phyloP scores from a whole-genome alignment of 35 echinoderm and acorn worm species.

The Strongylocentrotus purpuratus region DNA sequence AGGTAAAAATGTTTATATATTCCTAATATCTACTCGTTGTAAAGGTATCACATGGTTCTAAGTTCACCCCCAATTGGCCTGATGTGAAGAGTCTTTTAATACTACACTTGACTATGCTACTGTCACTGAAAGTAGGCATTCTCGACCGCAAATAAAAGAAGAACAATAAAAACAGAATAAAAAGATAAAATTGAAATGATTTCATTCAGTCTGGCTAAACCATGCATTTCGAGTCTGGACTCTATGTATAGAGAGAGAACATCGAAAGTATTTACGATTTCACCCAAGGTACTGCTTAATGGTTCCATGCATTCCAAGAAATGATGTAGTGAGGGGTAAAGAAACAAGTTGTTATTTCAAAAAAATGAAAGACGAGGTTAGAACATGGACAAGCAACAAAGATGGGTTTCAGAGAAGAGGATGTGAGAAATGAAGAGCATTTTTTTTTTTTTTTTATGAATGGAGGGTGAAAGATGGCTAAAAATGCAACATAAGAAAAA shows the following conservation, averaged over 20 bases:
- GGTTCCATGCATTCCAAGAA: slow-evolving; percentile 37
- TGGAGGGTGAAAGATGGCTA: background rate
- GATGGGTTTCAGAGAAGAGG: background rate
- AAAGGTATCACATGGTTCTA: background rate
- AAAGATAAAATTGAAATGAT: background rate
- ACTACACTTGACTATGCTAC: background rate
- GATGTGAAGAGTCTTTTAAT: background rate
- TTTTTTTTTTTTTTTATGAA: background rate
- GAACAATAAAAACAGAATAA: background rate
- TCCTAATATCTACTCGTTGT: background rate
- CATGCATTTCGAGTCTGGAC: slow-evolving; percentile 2
- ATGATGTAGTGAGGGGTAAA: slow-evolving; percentile 16
- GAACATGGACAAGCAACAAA: background rate
- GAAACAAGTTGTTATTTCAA: background rate
- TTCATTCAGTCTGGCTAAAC: background rate
- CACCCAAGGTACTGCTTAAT: slow-evolving; percentile 36
- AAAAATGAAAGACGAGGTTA: background rate
- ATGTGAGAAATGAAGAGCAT: background rate
- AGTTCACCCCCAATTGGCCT: background rate
- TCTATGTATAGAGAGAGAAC: background rate
- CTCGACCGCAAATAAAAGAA: background rate
- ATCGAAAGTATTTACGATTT: slow-evolving; percentile 32
- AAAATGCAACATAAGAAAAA: background rate
- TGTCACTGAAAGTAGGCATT: background rate
- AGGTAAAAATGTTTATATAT: background rate